Percentiles rank a stretch among this genome's conserved stretches.
These are phyloP conservation scores for Protaetia brevitarsis DNA, from an alignment of 1,140 invertebrate species.

Conservation along the genomic window DNA sequence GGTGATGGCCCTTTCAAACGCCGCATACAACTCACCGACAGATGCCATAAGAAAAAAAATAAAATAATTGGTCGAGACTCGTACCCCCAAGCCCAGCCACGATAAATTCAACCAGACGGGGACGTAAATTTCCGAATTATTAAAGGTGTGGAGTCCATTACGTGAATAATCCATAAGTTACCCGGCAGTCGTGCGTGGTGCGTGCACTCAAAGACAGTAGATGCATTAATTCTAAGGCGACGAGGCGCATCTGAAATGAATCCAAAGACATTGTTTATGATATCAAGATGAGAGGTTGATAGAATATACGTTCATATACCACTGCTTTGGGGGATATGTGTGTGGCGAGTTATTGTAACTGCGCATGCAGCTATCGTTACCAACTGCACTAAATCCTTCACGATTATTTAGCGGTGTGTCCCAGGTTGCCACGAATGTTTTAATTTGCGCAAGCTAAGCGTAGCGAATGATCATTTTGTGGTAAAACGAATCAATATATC, in stretches of 20 bases:
- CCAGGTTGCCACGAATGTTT: no score
- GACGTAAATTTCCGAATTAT: slow-evolving; percentile 16
- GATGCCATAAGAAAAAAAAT: neutral
- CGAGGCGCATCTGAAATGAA: neutral
- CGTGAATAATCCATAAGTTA: slow-evolving; percentile 18
- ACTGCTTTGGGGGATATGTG: no score
- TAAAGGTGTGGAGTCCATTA: slow-evolving; percentile 17
- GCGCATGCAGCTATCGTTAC: no score
- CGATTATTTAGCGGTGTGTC: no score
- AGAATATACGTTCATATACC: neutral
- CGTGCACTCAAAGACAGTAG: neutral
- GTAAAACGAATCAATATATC: no score
- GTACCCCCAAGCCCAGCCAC: neutral
- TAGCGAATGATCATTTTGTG: no score
- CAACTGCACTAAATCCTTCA: no score
- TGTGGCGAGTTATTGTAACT: no score
- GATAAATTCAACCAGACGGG: slow-evolving; percentile 6
- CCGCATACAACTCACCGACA: slow-evolving; percentile 1
- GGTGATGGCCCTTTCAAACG: slow-evolving; percentile 9
- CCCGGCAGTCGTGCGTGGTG: neutral
- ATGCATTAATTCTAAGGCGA: slow-evolving; percentile 8
- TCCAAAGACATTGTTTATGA: slow-evolving; percentile 4
- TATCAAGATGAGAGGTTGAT: slow-evolving; percentile 15
- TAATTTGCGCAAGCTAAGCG: no score
- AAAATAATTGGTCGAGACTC: slow-evolving; percentile 5